Conservation (phyloP, 2,797 vertebrate species). For the Molossus alvarezi region DNA sequence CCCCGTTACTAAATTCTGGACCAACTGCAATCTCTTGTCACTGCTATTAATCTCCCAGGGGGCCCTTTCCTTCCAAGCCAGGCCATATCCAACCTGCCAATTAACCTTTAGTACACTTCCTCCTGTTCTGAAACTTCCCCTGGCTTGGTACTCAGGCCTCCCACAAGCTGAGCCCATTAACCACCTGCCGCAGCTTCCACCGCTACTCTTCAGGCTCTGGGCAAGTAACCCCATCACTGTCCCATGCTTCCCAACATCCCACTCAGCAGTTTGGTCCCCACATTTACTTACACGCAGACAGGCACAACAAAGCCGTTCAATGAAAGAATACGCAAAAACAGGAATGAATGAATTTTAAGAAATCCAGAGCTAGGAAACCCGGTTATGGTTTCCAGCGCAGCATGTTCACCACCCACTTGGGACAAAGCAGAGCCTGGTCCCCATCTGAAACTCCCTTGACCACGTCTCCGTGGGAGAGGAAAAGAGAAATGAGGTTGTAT, state of each 20-base stretch:
- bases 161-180: not conserved
- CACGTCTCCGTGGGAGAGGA: not conserved
- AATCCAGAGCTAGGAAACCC: not conserved
- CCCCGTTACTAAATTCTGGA: not conserved
- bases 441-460: not conserved
- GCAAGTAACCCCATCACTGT: not conserved
- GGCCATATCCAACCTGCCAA: not conserved
- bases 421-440: slow-evolving; percentile 57
- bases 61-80: not conserved
- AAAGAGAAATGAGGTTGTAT: not conserved
- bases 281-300: not conserved
- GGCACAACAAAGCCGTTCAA: not conserved
- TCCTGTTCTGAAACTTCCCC: not conserved
- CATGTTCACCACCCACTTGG: not conserved
- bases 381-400: not conserved
- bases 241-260: not conserved
- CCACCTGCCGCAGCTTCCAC: not conserved
- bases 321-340: not conserved
- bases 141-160: not conserved
- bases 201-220: not conserved
- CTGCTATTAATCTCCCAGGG: not conserved
- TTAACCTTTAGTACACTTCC: not conserved
- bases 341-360: not conserved
- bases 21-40: not conserved
- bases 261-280: not conserved